Conservation (phyloP, 2,888 invertebrate genomes). For the Phyto melanocephala region DNA sequence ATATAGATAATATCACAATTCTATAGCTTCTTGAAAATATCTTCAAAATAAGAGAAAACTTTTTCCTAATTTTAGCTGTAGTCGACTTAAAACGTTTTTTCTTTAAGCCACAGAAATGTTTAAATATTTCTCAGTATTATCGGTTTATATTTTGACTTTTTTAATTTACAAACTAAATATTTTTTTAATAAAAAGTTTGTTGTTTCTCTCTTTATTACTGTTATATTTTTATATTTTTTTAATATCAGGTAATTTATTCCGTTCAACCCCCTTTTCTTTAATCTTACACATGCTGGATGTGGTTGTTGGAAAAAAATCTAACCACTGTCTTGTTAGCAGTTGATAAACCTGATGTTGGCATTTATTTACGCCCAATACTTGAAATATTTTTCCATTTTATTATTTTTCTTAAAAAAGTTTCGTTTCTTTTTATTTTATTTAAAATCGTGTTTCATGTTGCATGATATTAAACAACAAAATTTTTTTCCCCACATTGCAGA, state of each 20-base stretch:
- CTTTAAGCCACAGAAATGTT: no score
- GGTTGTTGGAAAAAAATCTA: conserved; percentile 2
- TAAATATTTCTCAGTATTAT: background rate
- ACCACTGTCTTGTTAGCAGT: conserved; percentile 48
- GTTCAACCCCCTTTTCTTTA: no score
- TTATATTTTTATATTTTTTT: conserved; percentile 13
- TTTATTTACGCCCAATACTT: conserved; percentile 62
- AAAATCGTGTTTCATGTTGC: conserved; percentile 13
- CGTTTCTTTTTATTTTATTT: conserved; percentile 42
- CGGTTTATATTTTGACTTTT: background rate
- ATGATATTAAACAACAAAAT: background rate
- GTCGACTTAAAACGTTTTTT: no score
- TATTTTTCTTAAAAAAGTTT: background rate
- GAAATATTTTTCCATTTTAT: conserved; percentile 20
- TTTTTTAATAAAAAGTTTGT: conserved; percentile 1
- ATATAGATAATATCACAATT: no score
- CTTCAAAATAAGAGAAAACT: no score
- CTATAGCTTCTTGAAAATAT: no score
- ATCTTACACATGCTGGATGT: background rate
- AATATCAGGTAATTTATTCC: background rate
- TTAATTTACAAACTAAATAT: background rate
- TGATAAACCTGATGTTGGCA: conserved; percentile 62
- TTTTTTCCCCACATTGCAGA: conserved; percentile 6
- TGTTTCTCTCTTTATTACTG: background rate
- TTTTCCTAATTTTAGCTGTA: no score